Base-by-base conservation (phyloP, 2,888 invertebrate genomes). In the Chironomus riparius region DNA sequence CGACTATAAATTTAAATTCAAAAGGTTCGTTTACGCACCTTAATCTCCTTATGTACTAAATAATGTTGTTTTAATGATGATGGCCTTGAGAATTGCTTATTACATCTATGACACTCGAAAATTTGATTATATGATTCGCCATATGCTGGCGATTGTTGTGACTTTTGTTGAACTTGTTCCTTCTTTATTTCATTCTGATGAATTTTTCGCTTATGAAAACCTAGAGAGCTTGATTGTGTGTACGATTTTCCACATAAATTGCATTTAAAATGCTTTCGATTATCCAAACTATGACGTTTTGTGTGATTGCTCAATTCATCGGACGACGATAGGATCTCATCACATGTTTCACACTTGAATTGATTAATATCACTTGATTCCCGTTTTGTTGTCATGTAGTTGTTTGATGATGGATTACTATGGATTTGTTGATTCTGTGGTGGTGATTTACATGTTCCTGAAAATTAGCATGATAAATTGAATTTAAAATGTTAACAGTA, bases 151-250 rank as follows among this genome's bases (percentile, higher is more conserved):
- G 18, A 21, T 15, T 65, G 13, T 22, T 13, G 3, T 22, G 21
- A 1, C 21, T 65, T 65, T 18, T 24, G 21, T 4, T 65, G 65
- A 65, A 7, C 10, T 13, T 7, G 15, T 22, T 22, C 65, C 18
- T 21, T 65, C 13, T 65, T 21, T 15, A 65, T 65, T 13, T 24
- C 65, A 18, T 15, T 24, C 4, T 12, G 13, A 18, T 65, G 65
- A 21, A 22, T 65, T 21, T 65, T 70, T 1, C 47, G n/a, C 47
- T 47, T 70, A 12, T 70, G 70, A 12, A 70, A 18, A 10, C 18
- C 18, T 18, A 70, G n/a, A 5, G 70, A 70, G 21, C 70, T 70
- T 5, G 70, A 38, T 70, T 70, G 70, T 18, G 38, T 70, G 47
- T 24, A 70, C 5, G 18, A 28, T 28, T 70, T 70, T 1, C 15